Conservation (phyloP, 2,113 vertebrate genomes). For the Hemiscyllium ocellatum region DNA sequence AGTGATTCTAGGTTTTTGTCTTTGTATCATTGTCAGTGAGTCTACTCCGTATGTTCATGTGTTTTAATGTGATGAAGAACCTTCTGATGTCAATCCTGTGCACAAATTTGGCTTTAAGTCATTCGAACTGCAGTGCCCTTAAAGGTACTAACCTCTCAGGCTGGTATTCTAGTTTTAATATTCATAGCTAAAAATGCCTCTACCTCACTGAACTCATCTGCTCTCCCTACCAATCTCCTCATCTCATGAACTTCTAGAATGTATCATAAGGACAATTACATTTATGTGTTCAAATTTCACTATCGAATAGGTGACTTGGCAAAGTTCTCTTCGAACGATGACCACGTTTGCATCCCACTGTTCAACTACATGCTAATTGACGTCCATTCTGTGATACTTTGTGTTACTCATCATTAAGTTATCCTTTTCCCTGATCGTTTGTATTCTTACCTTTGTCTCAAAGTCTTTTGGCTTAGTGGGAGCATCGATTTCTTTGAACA, state of each 20-base stretch:
- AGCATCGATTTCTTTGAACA: too few species aligned
- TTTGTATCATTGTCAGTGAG: background rate
- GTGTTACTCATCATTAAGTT: background rate
- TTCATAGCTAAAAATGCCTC: background rate
- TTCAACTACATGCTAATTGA: background rate
- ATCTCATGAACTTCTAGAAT: background rate
- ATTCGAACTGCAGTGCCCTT: too few species aligned
- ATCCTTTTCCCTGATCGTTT: background rate
- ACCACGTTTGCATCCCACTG: background rate
- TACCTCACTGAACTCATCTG: background rate
- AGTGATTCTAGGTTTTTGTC: background rate
- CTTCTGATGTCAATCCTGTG: background rate
- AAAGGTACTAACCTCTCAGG: background rate
- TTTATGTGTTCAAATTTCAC: background rate
- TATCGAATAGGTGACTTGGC: background rate
- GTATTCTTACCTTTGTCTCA: background rate
- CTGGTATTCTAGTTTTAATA: background rate
- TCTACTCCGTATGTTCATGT: background rate
- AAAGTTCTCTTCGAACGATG: background rate
- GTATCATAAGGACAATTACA: background rate
- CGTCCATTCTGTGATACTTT: too few species aligned
- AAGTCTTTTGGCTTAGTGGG: background rate
- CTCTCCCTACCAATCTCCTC: background rate
- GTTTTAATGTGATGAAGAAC: background rate
- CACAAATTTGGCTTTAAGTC: background rate